These are phyloP conservation scores for Aricia agestis DNA, from an alignment of 1,140 invertebrate species.

Conservation along the genomic window DNA sequence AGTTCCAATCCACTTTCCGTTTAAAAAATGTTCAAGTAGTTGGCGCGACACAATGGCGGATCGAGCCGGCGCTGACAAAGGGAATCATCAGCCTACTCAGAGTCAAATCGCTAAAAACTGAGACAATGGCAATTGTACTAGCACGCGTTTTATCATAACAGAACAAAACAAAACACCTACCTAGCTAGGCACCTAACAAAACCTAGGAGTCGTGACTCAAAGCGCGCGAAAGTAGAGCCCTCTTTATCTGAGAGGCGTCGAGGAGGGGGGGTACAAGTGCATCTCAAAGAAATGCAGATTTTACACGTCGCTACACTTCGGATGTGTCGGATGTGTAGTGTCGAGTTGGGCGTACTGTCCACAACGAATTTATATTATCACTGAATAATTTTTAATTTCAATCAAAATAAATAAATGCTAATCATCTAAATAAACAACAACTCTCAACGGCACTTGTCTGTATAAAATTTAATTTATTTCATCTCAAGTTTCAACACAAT, in stretches of 20 bases:
- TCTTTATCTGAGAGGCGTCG: conserved; percentile 62
- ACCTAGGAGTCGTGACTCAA: conserved; percentile 61
- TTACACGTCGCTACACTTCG: conserved; percentile 74
- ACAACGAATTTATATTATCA: conserved; percentile 22
- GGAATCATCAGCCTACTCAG: conserved; percentile 18
- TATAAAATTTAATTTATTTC: no score
- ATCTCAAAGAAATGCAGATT: conserved; percentile 76
- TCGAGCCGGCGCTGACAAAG: conserved; percentile 20
- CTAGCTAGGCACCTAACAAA: conserved; percentile 53
- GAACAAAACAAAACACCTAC: conserved; percentile 60
- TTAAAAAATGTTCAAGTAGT: conserved; percentile 9
- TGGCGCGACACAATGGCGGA: conserved; percentile 13
- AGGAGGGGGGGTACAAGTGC: conserved; percentile 59
- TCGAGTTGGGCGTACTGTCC: conserved; percentile 39
- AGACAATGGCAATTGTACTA: conserved; percentile 50
- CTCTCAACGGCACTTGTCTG: no score
- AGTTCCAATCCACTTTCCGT: conserved; percentile 7
- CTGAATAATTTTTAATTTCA: no score
- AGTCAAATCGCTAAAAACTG: conserved; percentile 34
- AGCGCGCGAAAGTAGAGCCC: conserved; percentile 67
- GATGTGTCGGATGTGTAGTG: conserved; percentile 62
- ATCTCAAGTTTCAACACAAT: no score
- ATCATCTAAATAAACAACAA: no score
- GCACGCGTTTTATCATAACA: conserved; percentile 45
- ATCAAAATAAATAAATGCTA: no score